Evolutionary conservation across 2,888 invertebrate genomes (phyloP).

Genomic region (Heteropelma amictum): DNA sequence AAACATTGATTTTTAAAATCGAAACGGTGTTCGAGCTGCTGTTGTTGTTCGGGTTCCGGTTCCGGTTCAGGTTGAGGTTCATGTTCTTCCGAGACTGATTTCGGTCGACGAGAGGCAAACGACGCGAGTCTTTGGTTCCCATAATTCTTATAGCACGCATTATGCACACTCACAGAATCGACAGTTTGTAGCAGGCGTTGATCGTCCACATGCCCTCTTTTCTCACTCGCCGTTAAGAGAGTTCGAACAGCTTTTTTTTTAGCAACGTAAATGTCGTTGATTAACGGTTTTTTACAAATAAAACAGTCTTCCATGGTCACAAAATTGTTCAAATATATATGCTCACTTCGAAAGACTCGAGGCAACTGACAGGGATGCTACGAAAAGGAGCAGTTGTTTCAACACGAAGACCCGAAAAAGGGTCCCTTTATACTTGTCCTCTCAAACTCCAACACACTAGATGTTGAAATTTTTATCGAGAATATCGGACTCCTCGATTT

Average conservation of each 20-base stretch:
- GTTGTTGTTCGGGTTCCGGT: constrained; percentile 8
- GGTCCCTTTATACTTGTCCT: too few species aligned
- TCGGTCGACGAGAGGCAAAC: neutral
- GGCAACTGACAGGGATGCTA: constrained; percentile 11
- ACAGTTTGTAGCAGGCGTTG: neutral
- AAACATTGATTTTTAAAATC: too few species aligned
- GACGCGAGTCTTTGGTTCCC: neutral
- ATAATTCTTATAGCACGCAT: constrained; percentile 2
- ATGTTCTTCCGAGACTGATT: neutral
- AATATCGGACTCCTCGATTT: too few species aligned
- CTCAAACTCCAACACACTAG: too few species aligned
- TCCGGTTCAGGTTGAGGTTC: too few species aligned
- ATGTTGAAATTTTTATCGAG: too few species aligned
- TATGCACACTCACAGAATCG: constrained; percentile 1
- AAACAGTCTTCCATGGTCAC: neutral
- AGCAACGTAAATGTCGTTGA: neutral
- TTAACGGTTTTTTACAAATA: neutral
- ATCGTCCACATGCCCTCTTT: neutral
- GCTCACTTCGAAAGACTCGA: neutral
- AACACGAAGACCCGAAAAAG: too few species aligned
- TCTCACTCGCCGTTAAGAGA: constrained; percentile 5
- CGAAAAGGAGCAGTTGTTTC: neutral
- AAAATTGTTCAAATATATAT: neutral
- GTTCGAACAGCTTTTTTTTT: constrained; percentile 11
- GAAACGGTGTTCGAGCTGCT: too few species aligned